Evolutionary conservation across 2,113 vertebrate genomes (phyloP).

Genomic region (Hucho hucho): DNA sequence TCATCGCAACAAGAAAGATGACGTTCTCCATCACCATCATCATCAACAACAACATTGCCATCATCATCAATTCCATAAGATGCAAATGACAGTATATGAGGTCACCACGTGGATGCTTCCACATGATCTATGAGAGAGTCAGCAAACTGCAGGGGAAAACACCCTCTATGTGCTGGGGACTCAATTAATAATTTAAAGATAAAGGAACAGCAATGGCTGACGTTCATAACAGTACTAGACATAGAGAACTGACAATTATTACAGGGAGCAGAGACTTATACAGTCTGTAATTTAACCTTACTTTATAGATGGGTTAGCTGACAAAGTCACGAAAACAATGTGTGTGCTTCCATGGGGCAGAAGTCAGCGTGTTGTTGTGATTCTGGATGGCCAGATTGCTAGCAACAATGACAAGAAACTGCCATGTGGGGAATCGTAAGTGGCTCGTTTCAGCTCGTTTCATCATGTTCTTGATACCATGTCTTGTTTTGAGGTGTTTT

Average conservation of each 20-base stretch:
- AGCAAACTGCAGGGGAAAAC: neutral
- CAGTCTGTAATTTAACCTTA: neutral
- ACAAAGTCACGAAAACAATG: no score
- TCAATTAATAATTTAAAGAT: neutral
- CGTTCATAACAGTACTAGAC: neutral
- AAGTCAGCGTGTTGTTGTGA: no score
- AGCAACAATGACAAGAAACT: no score
- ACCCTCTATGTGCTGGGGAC: neutral
- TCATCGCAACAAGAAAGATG: neutral
- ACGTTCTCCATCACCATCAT: neutral
- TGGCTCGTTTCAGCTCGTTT: no score
- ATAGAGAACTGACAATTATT: neutral
- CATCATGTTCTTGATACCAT: no score
- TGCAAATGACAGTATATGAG: neutral
- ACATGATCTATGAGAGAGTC: neutral
- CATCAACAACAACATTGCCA: neutral
- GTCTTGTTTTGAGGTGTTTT: no score
- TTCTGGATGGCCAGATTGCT: no score
- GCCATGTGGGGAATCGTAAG: no score
- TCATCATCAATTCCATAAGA: neutral
- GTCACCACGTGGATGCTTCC: neutral
- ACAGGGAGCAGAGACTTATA: neutral
- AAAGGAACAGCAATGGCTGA: neutral
- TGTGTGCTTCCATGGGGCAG: no score
- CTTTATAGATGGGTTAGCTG: no score